These are phyloP conservation scores for Philotrypesis tridentata DNA, from an alignment of 1,140 invertebrate species.

Conservation along the genomic window DNA sequence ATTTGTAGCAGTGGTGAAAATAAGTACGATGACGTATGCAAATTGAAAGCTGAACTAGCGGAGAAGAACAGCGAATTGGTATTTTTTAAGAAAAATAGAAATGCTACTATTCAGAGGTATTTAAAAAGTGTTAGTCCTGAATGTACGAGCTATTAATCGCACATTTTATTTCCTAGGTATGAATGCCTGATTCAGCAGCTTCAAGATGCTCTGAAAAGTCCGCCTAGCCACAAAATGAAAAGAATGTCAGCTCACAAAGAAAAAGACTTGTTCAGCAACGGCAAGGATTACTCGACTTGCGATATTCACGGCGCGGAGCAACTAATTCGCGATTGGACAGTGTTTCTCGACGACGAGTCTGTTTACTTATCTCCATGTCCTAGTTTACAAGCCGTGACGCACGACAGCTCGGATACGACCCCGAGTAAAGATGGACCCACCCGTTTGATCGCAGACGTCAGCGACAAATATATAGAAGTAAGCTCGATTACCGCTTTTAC, in stretches of 20 bases:
- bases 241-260: constrained; percentile 11
- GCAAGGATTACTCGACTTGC: background rate
- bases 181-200: constrained; percentile 33
- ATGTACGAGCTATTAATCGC: background rate
- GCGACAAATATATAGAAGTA: constrained; percentile 14
- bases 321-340: background rate
- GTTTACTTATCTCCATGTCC: background rate
- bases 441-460: background rate
- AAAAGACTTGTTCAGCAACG: background rate
- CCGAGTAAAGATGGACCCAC: background rate
- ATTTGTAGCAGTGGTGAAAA: constrained; percentile 53
- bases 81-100: constrained; percentile 56
- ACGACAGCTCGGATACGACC: background rate
- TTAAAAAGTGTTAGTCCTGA: background rate
- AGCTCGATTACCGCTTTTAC: background rate
- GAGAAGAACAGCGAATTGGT: constrained; percentile 58
- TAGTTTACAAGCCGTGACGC: background rate
- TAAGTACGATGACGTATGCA: constrained; percentile 53
- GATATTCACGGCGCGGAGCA: background rate
- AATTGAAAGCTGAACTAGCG: constrained; percentile 55
- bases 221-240: background rate
- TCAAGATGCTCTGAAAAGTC: constrained; percentile 28
- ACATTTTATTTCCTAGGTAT: constrained; percentile 47
- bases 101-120: constrained; percentile 59
- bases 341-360: background rate